These are phyloP conservation scores for Dipodomys merriami DNA, from an alignment of 2,113 vertebrate species.

Conservation along the genomic window DNA sequence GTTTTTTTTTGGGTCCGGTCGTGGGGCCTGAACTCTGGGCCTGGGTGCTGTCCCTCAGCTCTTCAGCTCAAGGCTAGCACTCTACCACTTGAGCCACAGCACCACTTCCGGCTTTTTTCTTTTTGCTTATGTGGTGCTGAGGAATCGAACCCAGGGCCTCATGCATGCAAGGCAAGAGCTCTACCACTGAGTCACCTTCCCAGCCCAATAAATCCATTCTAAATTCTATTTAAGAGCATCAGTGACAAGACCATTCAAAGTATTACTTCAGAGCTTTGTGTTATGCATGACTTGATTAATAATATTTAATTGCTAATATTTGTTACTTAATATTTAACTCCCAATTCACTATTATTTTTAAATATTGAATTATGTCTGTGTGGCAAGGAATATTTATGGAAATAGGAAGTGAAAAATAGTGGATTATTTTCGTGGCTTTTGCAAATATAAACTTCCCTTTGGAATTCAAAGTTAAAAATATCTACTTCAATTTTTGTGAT, in stretches of 20 bases:
- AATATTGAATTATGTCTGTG: background rate
- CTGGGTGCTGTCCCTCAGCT: too few relatives aligned
- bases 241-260: background rate
- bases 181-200: too few relatives aligned
- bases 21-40: too few relatives aligned
- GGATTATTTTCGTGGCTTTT: background rate
- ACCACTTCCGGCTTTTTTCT: too few relatives aligned
- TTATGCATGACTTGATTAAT: background rate
- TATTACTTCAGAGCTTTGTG: background rate
- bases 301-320: background rate
- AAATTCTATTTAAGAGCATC: background rate
- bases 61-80: too few relatives aligned
- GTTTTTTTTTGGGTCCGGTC: too few relatives aligned
- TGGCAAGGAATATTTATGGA: background rate
- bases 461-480: background rate
- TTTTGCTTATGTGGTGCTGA: too few relatives aligned
- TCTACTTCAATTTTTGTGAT: background rate
- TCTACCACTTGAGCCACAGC: too few relatives aligned
- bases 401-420: constrained; percentile 8
- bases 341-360: constrained; percentile 18
- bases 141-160: too few relatives aligned
- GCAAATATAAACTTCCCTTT: background rate
- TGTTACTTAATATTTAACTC: background rate
- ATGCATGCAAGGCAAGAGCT: too few relatives aligned
- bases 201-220: too few relatives aligned